Evolutionary conservation across 2,797 vertebrate species (phyloP), one percentile per base, ranked within the genome.

Genomic region (Microctenopoma stevenorrisi): DNA sequence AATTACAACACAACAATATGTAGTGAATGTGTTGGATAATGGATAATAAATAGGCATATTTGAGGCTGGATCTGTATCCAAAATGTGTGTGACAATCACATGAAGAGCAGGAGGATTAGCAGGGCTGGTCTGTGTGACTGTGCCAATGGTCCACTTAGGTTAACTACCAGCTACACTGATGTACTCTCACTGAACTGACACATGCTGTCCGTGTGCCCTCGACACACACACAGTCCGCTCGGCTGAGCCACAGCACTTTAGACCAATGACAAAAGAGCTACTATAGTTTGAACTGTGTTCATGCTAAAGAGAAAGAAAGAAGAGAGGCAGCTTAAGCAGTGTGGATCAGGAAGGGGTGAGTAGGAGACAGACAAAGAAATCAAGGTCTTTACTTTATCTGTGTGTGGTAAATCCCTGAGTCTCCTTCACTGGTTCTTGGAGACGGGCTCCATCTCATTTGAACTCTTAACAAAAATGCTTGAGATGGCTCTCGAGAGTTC

Each of bases 101-200:
- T 56, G 51, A 51, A 56, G 56, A 49, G 71, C n/a, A 47, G 64
- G 66, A 74, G 49, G 74, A 87, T 82, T 78, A 84, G 46, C 43
- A 61, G 64, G 48, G 15, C 33, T 30, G 11, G 52, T 51, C 55
- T 51, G 70, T 75, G 70, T 82, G 68, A 40, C 59, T 49, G 38
- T 71, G 78, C 78, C 71, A 83, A 5, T 51, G 60, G 59, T 76
- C 73, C 66, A 81, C 78, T 88, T 78, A 59, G 52, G 63, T 75
- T 55, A 82, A 73, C 61, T 5, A 60, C 11, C 52, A 68, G 46
- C 65, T 58, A 43, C n/a, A 30, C 60, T 60, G 62, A 70, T 68
- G 43, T 40, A 58, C 51, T 53, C 26, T 28, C 14, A 49, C 38
- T 33, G 30, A 54, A 33, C 62, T 47, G 33, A 72, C 74, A 53